Conservation (phyloP, 2,888 invertebrate species). For the Pemphredon lugubris region DNA sequence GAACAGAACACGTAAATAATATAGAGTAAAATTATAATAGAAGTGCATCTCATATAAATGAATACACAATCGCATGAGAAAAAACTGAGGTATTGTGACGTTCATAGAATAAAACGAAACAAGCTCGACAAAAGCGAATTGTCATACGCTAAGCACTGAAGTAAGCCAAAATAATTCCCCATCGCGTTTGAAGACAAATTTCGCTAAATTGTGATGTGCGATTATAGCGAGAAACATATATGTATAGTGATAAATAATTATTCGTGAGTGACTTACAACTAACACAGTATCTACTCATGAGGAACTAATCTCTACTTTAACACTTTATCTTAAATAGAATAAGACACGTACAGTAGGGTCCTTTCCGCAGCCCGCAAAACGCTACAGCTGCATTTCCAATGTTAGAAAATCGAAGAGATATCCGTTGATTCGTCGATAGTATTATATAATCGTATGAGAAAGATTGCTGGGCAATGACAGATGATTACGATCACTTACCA, state of each 20-base stretch:
- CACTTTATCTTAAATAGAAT: slow-evolving; percentile 55
- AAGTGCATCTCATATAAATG: too few species aligned
- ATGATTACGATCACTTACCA: slow-evolving; percentile 81
- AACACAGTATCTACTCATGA: slow-evolving; percentile 63
- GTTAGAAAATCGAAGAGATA: slow-evolving; percentile 2
- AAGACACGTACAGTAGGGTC: slow-evolving; percentile 92
- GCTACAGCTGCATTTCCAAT: slow-evolving; percentile 89
- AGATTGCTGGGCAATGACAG: too few species aligned
- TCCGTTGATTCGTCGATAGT: not conserved
- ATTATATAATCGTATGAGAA: not conserved
- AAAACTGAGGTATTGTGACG: too few species aligned
- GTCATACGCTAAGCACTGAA: too few species aligned
- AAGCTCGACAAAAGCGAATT: too few species aligned
- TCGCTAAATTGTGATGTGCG: slow-evolving; percentile 6
- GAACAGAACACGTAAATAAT: not conserved
- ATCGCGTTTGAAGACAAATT: slow-evolving; percentile 1
- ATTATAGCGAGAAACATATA: slow-evolving; percentile 27
- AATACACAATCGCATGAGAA: too few species aligned
- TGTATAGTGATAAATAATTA: slow-evolving; percentile 32
- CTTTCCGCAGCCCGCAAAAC: slow-evolving; percentile 95
- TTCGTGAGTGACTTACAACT: slow-evolving; percentile 62
- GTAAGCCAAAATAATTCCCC: too few species aligned
- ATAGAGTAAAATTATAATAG: not conserved
- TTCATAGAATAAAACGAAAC: too few species aligned
- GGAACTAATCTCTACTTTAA: slow-evolving; percentile 68